Evolutionary conservation across 2,888 invertebrate species (phyloP).

Genomic region (Hecatera dysodea): DNA sequence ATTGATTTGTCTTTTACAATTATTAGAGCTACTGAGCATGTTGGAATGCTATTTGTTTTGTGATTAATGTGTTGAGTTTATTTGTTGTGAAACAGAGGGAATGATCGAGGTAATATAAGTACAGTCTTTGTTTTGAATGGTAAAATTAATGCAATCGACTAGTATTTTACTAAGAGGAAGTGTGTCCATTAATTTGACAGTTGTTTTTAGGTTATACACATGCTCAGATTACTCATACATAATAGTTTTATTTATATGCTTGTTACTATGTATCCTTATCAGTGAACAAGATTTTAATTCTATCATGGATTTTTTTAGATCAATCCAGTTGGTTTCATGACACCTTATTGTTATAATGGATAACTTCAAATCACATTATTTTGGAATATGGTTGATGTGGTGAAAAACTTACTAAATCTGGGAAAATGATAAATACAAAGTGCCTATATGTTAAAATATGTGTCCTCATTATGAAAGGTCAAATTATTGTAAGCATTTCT

Average conservation of each 20-base stretch:
- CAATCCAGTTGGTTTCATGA: constrained; percentile 24
- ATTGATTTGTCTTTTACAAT: constrained; percentile 44
- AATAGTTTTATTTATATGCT: constrained; percentile 4
- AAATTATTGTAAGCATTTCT: constrained; percentile 7
- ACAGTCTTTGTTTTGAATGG: background rate
- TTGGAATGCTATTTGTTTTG: constrained; percentile 36
- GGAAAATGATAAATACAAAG: background rate
- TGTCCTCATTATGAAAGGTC: constrained; percentile 17
- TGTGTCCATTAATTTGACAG: constrained; percentile 26
- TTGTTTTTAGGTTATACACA: constrained; percentile 62
- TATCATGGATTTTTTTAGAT: constrained; percentile 1
- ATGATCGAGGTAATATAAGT: constrained; percentile 10
- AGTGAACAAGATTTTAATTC: background rate
- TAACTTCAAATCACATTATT: background rate
- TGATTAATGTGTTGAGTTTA: constrained; percentile 23
- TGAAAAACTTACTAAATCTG: background rate
- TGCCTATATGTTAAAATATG: background rate
- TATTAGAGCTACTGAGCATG: constrained; percentile 45
- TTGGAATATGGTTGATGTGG: background rate
- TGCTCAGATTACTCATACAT: constrained; percentile 34
- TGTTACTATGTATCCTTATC: background rate
- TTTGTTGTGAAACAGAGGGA: constrained; percentile 8
- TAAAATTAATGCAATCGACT: constrained; percentile 3
- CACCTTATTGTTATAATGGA: background rate
- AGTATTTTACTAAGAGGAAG: constrained; percentile 23